These are phyloP conservation scores for Araneus ventricosus DNA, from an alignment of 1,140 invertebrate species.

Conservation along the genomic window DNA sequence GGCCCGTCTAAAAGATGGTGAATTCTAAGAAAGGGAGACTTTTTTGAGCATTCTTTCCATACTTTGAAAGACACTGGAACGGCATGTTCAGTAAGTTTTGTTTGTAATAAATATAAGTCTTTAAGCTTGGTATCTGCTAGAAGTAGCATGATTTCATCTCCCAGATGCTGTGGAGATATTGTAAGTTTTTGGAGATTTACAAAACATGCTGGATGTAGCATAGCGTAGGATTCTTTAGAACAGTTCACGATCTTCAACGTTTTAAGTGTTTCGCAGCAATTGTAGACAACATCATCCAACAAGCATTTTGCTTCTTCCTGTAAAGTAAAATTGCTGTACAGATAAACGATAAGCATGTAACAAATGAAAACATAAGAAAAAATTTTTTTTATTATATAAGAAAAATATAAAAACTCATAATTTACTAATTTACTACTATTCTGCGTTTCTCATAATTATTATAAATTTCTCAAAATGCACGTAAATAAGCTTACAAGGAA, in stretches of 20 bases:
- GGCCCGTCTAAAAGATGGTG: slow-evolving; percentile 80
- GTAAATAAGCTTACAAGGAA: too few relatives aligned
- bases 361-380: neutral
- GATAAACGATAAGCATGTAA: neutral
- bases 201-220: slow-evolving; percentile 89
- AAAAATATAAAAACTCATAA: too few relatives aligned
- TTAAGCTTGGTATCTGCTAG: slow-evolving; percentile 81
- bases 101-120: slow-evolving; percentile 89
- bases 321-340: neutral
- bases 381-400: too few relatives aligned
- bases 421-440: too few relatives aligned
- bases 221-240: slow-evolving; percentile 86
- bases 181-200: slow-evolving; percentile 86
- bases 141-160: slow-evolving; percentile 87
- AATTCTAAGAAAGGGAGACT: slow-evolving; percentile 79
- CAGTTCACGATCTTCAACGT: slow-evolving; percentile 88
- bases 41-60: slow-evolving; percentile 79
- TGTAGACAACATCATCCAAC: slow-evolving; percentile 85
- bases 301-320: slow-evolving; percentile 81
- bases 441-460: too few relatives aligned
- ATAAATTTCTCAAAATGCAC: too few relatives aligned
- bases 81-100: slow-evolving; percentile 83
- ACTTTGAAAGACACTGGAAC: slow-evolving; percentile 77
- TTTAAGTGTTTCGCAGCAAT: slow-evolving; percentile 84
- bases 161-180: slow-evolving; percentile 89